Conservation (phyloP, 53 echinoderm and acorn worm genomes). For the Stichopus horrens region DNA sequence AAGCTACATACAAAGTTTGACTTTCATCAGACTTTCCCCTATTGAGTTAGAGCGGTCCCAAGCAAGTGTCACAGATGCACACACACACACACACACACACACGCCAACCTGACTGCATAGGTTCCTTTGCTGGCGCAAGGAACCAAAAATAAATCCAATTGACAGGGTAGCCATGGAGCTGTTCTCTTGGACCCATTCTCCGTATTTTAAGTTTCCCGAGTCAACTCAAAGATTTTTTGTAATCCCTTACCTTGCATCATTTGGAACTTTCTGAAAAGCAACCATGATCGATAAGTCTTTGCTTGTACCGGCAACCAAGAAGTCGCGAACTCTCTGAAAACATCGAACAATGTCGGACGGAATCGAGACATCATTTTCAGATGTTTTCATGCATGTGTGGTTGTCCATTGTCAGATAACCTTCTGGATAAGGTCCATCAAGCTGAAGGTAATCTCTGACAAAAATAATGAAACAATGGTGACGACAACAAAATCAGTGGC, state of each 20-base stretch:
- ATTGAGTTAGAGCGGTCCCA: too few species aligned
- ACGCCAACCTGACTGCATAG: too few species aligned
- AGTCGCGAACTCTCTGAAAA: slow-evolving; percentile 14
- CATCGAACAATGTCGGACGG: neutral
- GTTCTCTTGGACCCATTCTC: too few species aligned
- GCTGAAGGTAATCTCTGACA: neutral
- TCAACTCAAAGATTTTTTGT: neutral
- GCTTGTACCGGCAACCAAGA: slow-evolving; percentile 30
- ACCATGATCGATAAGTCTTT: slow-evolving; percentile 39
- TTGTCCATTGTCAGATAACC: neutral
- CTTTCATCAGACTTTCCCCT: too few species aligned
- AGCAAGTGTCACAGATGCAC: too few species aligned
- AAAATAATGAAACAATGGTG: neutral
- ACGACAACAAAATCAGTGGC: neutral
- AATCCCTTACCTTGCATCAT: slow-evolving; percentile 15
- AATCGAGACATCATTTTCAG: neutral
- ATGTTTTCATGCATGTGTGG: neutral
- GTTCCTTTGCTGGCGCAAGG: too few species aligned
- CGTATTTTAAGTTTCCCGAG: too few species aligned
- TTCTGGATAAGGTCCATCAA: slow-evolving; percentile 33
- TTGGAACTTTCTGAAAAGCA: slow-evolving; percentile 15
- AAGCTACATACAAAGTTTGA: too few species aligned
- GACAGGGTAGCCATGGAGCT: too few species aligned
- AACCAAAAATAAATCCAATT: too few species aligned
- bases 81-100: too few species aligned